Evolutionary conservation across 2,113 vertebrate species (phyloP), one percentile per base, ranked within the genome.

Genomic region (Enhydra lutris): DNA sequence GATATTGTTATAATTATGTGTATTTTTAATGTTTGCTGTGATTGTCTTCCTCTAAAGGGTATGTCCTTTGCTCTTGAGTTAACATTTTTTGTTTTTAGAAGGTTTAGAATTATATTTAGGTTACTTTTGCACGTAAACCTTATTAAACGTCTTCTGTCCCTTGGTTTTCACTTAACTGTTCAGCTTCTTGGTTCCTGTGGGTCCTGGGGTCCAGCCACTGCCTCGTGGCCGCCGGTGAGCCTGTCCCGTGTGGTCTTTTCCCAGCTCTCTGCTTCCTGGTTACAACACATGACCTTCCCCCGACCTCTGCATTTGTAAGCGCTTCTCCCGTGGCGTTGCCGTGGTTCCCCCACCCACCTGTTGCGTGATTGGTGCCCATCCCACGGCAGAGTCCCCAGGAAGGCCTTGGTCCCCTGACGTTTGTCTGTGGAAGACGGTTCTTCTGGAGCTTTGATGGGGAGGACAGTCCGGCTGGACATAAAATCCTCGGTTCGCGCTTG

Each of bases 171-270:
- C 11, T 0, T 21, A 11, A 21, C 82, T 34, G 6, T 23, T 39
- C 12, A 23, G 71, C 45, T 42, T 29, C 3, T 26, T n/a, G 23
- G 26, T 6, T 57, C 57, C 14, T 1, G 11, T 24, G 23, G 26
- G 39, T 6, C 26, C 31, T 59, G 18, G 34, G 87, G 36, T 39
- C 73, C 21, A 11, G 29, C 39, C 34, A 1, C 45, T 50, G 42
- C 26, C 26, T 17, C 74, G 0, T 7, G 14, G 42, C 26, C 4
- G 3, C 42, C 24, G 0, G 39, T 42, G n/a, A 42, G 23, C 71
- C 21, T 74, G 21, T 20, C 12, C 71, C 0, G 2, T 24, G 21
- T 3, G 4, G 9, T 24, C 36, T 1, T 0, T 42, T 42, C 74
- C 26, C 42, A 24, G 73, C 73, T 29, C 39, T 78, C 26, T 1